phyloP scores from a whole-genome alignment of 2,113 vertebrate species.

The Podarcis muralis region DNA sequence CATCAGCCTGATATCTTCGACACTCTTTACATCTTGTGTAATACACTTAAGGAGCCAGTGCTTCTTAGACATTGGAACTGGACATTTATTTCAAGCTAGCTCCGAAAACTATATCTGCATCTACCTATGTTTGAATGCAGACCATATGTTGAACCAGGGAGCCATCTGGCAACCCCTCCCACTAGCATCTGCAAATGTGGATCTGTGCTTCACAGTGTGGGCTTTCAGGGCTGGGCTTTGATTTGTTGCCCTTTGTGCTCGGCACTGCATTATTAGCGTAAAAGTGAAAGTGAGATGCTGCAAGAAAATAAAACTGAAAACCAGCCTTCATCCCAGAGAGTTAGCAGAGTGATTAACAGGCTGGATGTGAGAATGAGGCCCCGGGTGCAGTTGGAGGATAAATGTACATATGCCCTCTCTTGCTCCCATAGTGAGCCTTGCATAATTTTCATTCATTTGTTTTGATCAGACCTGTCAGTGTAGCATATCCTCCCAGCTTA shows the following conservation, averaged over 20 bases:
- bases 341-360: conserved; percentile 11
- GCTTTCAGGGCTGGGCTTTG: conserved; percentile 31
- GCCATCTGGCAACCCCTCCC: conserved; percentile 40
- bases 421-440: not conserved
- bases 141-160: conserved; percentile 32
- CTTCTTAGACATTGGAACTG: conserved; percentile 28
- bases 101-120: conserved; percentile 6
- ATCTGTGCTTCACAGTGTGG: conserved; percentile 26
- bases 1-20: conserved; percentile 55
- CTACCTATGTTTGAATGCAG: conserved; percentile 30
- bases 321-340: conserved; percentile 5
- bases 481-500: not conserved
- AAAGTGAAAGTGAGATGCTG: conserved; percentile 28
- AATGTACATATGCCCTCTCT: not conserved
- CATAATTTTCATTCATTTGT: not conserved
- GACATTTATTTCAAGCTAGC: conserved; percentile 13
- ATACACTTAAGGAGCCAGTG: conserved; percentile 27
- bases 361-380: not conserved
- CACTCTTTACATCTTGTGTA: conserved; percentile 52
- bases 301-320: conserved; percentile 26
- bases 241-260: conserved; percentile 41
- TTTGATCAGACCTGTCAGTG: not conserved
- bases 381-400: not conserved
- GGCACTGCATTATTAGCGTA: conserved; percentile 11
- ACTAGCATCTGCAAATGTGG: conserved; percentile 42